Conservation (phyloP, 2,888 invertebrate genomes). For the Calameuta idolon region DNA sequence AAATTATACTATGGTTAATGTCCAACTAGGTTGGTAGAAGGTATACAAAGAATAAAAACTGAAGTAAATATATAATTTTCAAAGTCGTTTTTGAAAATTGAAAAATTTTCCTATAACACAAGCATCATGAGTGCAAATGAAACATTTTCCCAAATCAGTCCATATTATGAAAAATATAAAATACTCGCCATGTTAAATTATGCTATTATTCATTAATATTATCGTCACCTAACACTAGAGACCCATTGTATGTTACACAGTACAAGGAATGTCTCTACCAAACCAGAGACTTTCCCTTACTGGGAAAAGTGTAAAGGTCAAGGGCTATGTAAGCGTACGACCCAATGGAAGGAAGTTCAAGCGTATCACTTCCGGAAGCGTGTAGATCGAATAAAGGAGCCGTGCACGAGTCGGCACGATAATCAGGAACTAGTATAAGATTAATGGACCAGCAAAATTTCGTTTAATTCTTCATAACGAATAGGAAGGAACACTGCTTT, state of each 20-base stretch:
- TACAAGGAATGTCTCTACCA: background rate
- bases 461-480: background rate
- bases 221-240: background rate
- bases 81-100: no score
- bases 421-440: background rate
- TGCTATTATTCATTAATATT: no score
- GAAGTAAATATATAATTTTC: no score
- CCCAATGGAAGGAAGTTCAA: constrained; percentile 1
- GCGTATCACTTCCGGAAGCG: constrained; percentile 10
- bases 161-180: background rate
- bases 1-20: no score
- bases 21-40: no score
- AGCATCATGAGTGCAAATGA: no score
- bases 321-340: background rate
- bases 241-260: background rate
- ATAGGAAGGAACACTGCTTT: background rate
- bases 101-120: no score
- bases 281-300: background rate
- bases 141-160: no score
- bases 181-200: no score
- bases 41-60: no score
- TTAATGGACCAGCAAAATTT: background rate
- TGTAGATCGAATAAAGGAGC: background rate
- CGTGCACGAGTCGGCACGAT: background rate
- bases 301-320: background rate